Base-by-base conservation (phyloP, 2,888 invertebrate species). In the Ophion costatus region DNA sequence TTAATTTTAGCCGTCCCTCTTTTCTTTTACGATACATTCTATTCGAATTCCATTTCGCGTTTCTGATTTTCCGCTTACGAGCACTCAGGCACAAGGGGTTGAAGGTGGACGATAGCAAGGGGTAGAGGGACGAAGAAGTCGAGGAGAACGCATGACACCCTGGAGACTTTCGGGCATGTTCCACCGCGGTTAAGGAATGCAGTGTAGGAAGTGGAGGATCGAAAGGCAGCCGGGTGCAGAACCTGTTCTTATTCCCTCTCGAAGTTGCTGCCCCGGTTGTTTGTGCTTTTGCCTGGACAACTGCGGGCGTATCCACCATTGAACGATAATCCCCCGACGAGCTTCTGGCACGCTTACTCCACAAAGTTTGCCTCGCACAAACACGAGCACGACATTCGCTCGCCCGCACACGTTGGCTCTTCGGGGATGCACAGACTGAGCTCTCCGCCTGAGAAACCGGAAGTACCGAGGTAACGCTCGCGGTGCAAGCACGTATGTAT, bases 301-400 rank as follows among this genome's bases (percentile, higher is more conserved):
- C 75, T 51, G 33, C 71, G 61, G 51, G 61, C 10, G 66, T 33
- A 71, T 51, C 11, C 51, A 67, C 29, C 22, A 56, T 61, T 10
- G 76, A 77, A 74, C 82, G 79, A 85, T 76, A 73, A 85, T 85
- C 69, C 71, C 33, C 38, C 10, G 78, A 79, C 70, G 79, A 81
- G 75, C 66, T 76, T 83, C 71, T 33, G 71, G 70, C 70, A 74
- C 79, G 77, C 77, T 79, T 70, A 56, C 75, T 82, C 71, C 66
- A 59, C 69, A 61, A 80, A 82, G 63, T 83, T 83, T n/a, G 4
- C 64, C 57, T 33, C 17, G 56, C 56, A 57, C 17, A 33, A n/a
- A 57, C 56, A 24, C 51, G 45, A 14, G 45, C 33, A 56, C 14
- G 51, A n/a, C 29, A 24, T 29, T 2, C 17, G n/a, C 24, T 17